phyloP scores from a whole-genome alignment of 2,888 invertebrate species.

The Erynnis tages region DNA sequence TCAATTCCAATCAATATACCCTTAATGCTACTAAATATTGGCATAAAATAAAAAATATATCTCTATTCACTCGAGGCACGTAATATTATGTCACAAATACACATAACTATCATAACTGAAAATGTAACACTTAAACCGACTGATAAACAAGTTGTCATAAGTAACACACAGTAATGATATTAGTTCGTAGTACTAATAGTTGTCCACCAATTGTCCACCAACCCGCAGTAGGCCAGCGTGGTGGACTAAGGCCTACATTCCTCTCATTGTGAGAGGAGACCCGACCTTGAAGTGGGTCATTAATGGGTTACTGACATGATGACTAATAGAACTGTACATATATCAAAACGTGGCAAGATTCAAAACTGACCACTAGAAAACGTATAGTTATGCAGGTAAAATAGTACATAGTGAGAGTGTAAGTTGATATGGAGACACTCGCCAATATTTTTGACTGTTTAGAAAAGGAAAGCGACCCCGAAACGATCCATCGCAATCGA shows the following conservation, averaged over 20 bases:
- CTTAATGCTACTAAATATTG: conserved; percentile 41
- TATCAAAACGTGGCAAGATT: conserved; percentile 49
- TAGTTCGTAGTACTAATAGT: conserved; percentile 18
- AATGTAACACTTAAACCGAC: conserved; percentile 23
- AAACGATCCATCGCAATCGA: conserved; percentile 14
- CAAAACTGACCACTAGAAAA: conserved; percentile 32
- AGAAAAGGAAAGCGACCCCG: conserved; percentile 39
- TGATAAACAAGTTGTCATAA: conserved; percentile 21
- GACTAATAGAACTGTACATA: no score
- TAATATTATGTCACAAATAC: conserved; percentile 36
- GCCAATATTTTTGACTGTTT: conserved; percentile 27
- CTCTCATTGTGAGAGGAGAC: no score
- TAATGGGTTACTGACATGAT: no score
- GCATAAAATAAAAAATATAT: conserved; percentile 44
- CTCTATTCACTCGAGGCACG: conserved; percentile 43
- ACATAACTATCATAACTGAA: conserved; percentile 28
- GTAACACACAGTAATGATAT: conserved; percentile 16
- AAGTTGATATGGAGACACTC: conserved; percentile 24
- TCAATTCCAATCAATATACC: conserved; percentile 10
- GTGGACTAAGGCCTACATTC: no score
- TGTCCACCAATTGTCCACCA: no score
- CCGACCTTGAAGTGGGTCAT: no score
- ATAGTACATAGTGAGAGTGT: no score
- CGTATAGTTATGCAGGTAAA: no score
- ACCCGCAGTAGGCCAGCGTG: no score